phyloP scores from a whole-genome alignment of 2,113 vertebrate species.

The Uropsilus gracilis region DNA sequence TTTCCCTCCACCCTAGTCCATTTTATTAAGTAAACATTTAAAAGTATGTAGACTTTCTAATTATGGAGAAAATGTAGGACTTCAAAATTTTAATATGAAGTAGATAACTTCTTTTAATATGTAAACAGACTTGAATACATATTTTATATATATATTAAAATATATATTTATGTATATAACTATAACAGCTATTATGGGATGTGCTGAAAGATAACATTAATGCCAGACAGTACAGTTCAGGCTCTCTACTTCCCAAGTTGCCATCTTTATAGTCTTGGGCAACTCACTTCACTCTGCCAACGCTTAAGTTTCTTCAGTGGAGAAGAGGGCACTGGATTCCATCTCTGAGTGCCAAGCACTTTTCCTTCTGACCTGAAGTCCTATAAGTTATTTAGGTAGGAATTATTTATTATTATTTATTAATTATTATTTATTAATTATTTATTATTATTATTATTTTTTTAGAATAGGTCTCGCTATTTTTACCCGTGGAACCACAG shows the following conservation, averaged over 20 bases:
- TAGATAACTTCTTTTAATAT: background rate
- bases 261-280: background rate
- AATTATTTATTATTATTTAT: background rate
- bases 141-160: no score
- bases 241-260: background rate
- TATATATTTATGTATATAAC: background rate
- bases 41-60: background rate
- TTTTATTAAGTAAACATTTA: no score
- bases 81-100: background rate
- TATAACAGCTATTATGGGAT: background rate
- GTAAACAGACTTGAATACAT: background rate
- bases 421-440: no score
- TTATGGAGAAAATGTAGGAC: background rate
- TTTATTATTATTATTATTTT: no score
- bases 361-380: background rate
- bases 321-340: background rate
- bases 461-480: no score
- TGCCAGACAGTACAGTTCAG: background rate
- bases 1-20: no score
- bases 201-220: background rate
- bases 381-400: background rate
- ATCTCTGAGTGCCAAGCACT: background rate
- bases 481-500: no score
- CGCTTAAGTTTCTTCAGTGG: background rate
- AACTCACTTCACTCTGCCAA: background rate